Percentiles rank a stretch among this genome's conserved stretches.
phyloP scores from a whole-genome alignment of 2,797 vertebrate genomes.

The Nannoperca australis region DNA sequence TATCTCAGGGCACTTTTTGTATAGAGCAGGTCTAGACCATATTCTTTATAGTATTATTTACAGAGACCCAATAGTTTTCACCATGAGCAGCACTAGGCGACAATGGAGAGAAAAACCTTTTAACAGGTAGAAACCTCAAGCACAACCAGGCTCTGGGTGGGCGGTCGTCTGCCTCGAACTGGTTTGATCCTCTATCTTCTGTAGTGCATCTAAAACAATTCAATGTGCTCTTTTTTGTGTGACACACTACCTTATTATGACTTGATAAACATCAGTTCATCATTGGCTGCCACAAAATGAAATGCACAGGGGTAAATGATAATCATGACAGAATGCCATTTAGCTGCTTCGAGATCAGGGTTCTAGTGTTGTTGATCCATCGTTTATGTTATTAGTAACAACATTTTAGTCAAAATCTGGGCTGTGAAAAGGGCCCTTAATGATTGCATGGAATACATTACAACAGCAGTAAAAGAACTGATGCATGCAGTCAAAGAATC shows the following conservation, averaged over 20 bases:
- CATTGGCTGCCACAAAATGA: background rate
- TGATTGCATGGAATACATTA: slow-evolving; percentile 1
- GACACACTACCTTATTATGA: background rate
- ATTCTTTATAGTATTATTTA: no score
- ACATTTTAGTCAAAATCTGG: background rate
- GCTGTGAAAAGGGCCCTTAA: background rate
- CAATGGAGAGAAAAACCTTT: no score
- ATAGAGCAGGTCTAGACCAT: no score
- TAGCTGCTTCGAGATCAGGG: background rate
- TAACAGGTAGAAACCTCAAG: no score
- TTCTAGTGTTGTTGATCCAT: background rate
- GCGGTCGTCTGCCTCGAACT: no score
- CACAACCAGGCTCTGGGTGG: no score
- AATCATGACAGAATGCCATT: background rate
- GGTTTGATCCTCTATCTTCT: slow-evolving; percentile 32
- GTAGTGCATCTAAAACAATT: slow-evolving; percentile 9
- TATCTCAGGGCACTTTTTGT: no score
- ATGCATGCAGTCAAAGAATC: background rate
- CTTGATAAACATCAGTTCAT: slow-evolving; percentile 3
- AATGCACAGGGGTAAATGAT: no score
- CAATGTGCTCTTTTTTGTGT: background rate
- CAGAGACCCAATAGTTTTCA: no score
- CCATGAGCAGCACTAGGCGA: no score
- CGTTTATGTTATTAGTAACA: background rate
- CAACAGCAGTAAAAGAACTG: slow-evolving; percentile 14